Conservation (phyloP, 2,797 vertebrate genomes). For the Takifugu ocellatus region DNA sequence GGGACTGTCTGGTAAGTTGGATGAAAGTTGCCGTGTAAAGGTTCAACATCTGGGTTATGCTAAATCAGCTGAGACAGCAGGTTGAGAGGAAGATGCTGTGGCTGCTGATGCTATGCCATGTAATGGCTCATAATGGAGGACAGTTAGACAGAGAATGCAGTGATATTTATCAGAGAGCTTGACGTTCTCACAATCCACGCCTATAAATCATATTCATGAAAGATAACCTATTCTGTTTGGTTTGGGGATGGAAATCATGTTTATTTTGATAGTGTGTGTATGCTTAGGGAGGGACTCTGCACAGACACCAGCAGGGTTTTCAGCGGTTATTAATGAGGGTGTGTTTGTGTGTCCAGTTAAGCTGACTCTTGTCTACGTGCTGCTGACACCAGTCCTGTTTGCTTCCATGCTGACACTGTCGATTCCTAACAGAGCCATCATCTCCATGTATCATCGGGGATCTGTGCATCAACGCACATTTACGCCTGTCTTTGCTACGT, state of each 20-base stretch:
- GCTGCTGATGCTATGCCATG: too few species aligned
- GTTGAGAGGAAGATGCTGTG: constrained; percentile 6
- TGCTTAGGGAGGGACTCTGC: not conserved
- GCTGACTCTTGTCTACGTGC: not conserved
- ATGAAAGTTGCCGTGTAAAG: not conserved
- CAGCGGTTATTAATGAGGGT: constrained; percentile 16
- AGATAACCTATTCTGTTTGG: constrained; percentile 20
- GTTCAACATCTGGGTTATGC: constrained; percentile 47
- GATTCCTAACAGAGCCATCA: constrained; percentile 12
- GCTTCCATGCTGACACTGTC: constrained; percentile 6
- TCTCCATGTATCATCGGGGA: not conserved
- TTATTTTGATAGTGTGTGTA: constrained; percentile 16
- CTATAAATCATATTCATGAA: constrained; percentile 40
- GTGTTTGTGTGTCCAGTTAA: not conserved
- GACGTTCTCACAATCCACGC: constrained; percentile 21
- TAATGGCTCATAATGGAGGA: constrained; percentile 18
- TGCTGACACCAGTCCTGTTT: constrained; percentile 2
- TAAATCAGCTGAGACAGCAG: constrained; percentile 24
- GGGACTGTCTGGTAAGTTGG: constrained; percentile 90
- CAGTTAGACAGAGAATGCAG: not conserved
- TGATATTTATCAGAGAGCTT: constrained; percentile 27
- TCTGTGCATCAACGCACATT: constrained; percentile 12
- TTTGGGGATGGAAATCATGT: constrained; percentile 32
- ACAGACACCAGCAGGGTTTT: not conserved
- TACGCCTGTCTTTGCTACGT: not conserved